Evolutionary conservation across 2,888 invertebrate genomes (phyloP), one percentile per base, ranked within the genome.

Genomic region (Agrilus biguttatus): DNA sequence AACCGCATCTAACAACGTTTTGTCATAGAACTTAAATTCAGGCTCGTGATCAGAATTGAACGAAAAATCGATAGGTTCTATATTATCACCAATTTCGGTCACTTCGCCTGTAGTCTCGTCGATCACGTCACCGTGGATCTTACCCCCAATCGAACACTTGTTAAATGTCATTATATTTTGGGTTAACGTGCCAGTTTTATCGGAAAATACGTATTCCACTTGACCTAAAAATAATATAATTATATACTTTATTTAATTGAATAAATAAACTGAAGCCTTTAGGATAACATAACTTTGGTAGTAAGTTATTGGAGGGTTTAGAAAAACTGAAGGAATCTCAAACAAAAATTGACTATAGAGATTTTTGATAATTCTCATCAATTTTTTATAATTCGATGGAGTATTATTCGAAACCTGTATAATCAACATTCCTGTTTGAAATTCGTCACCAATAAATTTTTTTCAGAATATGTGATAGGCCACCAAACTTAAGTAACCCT

Each of bases 161-260:
- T 97, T 97, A 69, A 98, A 98, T 44, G 95, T 91, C 98, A 98
- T 98, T 55, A 98, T 95, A 67, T 98, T 98, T 74, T 96, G 95
- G 23, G 98, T 98, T 45, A 98, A 73, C 12, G 98, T 98, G 56
- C 98, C 98, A 48, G 98, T 98, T 73, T 98, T 98, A 69, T 98
- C 98, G 40, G 95, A 95, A 73, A 98, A 98, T 62, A 98, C 87
- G 70, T 98, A 98, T 68, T 98, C 93, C 59, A 98, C 96, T 73
- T 97, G 95, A 53, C 96, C 77, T 75, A 63, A 39, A 64, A 61
- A 49, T 21, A 21, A 5, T 6, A 6, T 21, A 21, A 21, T 6
- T 7, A n/a, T n/a, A n/a, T n/a, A n/a, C n/a, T n/a, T n/a, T 8
- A 21, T 17, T 17, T 10, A 21, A 28, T 45, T 28, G 14, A 39